Evolutionary conservation across 2,888 invertebrate genomes (phyloP).

Genomic region (Synergus japonicus): DNA sequence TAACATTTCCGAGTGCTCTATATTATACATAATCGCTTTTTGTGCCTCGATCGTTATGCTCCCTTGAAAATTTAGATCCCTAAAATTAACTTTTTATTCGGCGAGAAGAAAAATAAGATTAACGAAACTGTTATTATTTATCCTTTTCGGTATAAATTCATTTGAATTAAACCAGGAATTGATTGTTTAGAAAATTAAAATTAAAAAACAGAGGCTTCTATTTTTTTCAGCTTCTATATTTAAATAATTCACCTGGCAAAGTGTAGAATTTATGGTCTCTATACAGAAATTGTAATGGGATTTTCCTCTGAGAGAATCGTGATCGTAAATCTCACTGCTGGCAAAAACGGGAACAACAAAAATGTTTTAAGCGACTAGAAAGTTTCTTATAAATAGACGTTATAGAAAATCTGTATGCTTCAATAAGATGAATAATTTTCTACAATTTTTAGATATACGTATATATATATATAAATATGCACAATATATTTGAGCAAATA

Average conservation of each 20-base stretch:
- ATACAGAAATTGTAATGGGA: slow-evolving; percentile 5
- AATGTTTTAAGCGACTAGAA: slow-evolving; percentile 24
- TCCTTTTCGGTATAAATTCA: too few species aligned
- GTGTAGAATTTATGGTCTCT: background rate
- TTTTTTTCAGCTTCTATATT: background rate
- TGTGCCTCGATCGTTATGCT: background rate
- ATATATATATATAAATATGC: background rate
- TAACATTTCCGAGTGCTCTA: slow-evolving; percentile 1
- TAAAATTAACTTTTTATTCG: too few species aligned
- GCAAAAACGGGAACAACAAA: slow-evolving; percentile 20
- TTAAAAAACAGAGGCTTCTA: too few species aligned
- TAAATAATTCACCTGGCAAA: background rate
- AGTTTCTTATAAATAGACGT: slow-evolving; percentile 3
- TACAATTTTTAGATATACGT: too few species aligned
- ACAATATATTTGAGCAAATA: background rate
- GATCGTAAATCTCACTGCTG: background rate
- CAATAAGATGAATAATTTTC: background rate
- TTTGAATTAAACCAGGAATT: too few species aligned
- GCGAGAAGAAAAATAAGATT: too few species aligned
- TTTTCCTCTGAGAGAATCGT: background rate
- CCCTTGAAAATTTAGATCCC: too few species aligned
- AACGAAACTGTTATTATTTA: too few species aligned
- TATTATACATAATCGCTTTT: background rate
- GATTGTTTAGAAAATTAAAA: too few species aligned
- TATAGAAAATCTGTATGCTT: background rate